Conservation (phyloP, 2,113 vertebrate genomes). For the Philantomba maxwellii region DNA sequence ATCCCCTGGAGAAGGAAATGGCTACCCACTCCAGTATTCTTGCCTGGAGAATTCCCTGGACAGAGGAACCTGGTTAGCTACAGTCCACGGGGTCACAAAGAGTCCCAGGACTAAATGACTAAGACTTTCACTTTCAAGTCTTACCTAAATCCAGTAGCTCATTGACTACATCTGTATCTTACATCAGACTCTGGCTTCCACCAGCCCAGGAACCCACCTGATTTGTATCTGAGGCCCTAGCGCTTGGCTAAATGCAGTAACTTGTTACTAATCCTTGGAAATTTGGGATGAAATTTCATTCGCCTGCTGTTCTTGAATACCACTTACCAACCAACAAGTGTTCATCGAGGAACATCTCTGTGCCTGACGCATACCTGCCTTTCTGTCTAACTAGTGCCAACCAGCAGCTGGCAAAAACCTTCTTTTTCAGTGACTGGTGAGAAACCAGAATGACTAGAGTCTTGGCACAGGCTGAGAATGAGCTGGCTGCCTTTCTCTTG, state of each 20-base stretch:
- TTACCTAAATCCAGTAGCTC: background rate
- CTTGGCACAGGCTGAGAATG: background rate
- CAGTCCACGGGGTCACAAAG: background rate
- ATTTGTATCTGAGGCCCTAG: background rate
- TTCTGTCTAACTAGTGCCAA: background rate
- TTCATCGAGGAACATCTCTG: background rate
- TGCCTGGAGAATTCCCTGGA: background rate
- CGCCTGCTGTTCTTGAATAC: background rate
- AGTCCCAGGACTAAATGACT: background rate
- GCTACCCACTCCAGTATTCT: background rate
- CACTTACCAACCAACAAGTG: background rate
- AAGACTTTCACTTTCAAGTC: background rate
- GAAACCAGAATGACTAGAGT: background rate
- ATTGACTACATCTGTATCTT: background rate
- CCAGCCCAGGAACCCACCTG: background rate
- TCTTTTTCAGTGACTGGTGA: background rate
- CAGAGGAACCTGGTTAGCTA: background rate
- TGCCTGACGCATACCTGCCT: background rate
- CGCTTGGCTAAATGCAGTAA: background rate
- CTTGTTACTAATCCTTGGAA: background rate
- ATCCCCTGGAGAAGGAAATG: background rate
- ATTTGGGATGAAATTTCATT: background rate
- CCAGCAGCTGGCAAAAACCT: background rate
- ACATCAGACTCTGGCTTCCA: background rate
- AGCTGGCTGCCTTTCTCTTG: background rate